Conservation (phyloP, 2,888 invertebrate genomes). For the Ethmia dodecea region DNA sequence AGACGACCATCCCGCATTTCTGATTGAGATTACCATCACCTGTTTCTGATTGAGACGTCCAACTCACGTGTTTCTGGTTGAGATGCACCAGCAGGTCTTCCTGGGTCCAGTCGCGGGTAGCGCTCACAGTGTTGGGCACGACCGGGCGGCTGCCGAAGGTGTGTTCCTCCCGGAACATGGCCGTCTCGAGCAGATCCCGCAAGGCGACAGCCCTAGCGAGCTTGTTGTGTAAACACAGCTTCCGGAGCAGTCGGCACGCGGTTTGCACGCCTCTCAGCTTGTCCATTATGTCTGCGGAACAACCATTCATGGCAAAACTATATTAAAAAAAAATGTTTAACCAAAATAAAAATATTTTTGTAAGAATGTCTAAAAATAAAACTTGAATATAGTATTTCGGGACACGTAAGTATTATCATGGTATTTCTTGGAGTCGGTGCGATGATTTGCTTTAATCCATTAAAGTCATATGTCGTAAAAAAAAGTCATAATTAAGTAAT, state of each 20-base stretch:
- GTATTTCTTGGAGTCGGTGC: no score
- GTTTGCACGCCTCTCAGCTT: slow-evolving; percentile 82
- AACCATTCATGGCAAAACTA: no score
- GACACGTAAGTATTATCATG: no score
- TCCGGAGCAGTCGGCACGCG: slow-evolving; percentile 79
- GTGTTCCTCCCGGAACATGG: slow-evolving; percentile 82
- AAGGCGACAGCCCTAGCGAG: slow-evolving; percentile 85
- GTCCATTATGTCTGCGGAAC: slow-evolving; percentile 79
- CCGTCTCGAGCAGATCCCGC: slow-evolving; percentile 84
- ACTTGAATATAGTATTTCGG: no score
- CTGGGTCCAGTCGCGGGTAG: slow-evolving; percentile 45
- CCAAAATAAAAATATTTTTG: no score
- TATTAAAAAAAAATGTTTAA: no score
- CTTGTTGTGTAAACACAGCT: slow-evolving; percentile 81
- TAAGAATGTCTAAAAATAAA: no score
- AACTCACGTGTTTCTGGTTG: slow-evolving; percentile 85
- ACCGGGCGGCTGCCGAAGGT: slow-evolving; percentile 83
- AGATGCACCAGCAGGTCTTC: slow-evolving; percentile 75
- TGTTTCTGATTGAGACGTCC: not conserved
- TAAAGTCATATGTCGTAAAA: no score
- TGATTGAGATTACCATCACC: no score
- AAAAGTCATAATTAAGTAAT: not conserved
- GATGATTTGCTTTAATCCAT: no score
- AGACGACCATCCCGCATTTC: no score
- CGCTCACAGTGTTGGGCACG: slow-evolving; percentile 45